These are phyloP conservation scores for Amiota communis DNA, from an alignment of 2,888 invertebrate genomes.

Conservation along the genomic window DNA sequence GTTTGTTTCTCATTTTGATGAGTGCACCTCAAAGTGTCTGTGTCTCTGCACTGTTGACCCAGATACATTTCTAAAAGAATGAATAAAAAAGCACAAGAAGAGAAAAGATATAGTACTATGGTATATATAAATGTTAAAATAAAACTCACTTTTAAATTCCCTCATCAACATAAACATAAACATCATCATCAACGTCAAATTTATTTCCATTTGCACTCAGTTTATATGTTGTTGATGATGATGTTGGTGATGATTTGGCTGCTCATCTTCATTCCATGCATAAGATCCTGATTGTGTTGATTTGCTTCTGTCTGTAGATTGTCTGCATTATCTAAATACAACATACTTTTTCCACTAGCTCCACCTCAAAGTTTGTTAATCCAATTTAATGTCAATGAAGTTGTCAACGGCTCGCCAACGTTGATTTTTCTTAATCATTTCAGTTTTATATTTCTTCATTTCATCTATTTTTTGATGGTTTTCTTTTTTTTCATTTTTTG, in stretches of 20 bases:
- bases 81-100: not conserved
- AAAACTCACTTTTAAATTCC: too few relatives aligned
- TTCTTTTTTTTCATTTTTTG: slow-evolving; percentile 12
- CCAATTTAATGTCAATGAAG: slow-evolving; percentile 60
- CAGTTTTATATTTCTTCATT: not conserved
- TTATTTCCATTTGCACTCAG: slow-evolving; percentile 13
- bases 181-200: slow-evolving; percentile 12
- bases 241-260: not conserved
- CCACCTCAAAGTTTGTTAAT: slow-evolving; percentile 11
- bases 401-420: slow-evolving; percentile 38
- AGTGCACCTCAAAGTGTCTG: slow-evolving; percentile 4
- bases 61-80: not conserved
- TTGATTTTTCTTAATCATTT: not conserved
- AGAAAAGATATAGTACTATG: too few relatives aligned
- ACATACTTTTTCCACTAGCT: not conserved
- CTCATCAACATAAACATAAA: not conserved
- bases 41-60: slow-evolving; percentile 17
- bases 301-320: not conserved
- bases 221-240: not conserved
- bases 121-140: too few relatives aligned
- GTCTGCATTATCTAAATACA: not conserved
- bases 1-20: slow-evolving; percentile 14
- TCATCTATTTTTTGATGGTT: not conserved
- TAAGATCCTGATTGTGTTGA: not conserved
- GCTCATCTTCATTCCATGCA: not conserved